Base-by-base conservation (phyloP, 2,797 vertebrate genomes). In the Manis crassicaudata region DNA sequence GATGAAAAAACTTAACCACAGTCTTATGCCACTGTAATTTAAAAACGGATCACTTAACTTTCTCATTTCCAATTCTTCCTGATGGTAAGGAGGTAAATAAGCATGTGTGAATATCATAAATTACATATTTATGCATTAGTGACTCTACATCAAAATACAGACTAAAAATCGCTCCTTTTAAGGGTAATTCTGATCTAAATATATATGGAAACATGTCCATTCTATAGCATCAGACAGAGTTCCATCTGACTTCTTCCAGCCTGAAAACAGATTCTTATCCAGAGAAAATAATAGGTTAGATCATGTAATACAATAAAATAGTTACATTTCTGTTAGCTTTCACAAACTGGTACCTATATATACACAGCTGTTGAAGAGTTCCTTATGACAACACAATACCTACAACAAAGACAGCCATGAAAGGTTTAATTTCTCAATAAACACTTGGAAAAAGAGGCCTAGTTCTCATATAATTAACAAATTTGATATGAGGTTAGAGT, bases 1-100 rank as follows among this genome's bases (percentile, higher is more conserved):
- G 25, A 32, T 75, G 75, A 46, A 70, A 67, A 88, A 86, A 32
- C 18, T 70, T 76, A 70, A 87, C 85, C 37, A 79, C 8, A 84
- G 54, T 43, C 40, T 72, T 67, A 9, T 82, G 32, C 29, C 27
- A 82, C 25, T 86, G 21, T 52, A 85, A 84, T 67, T 37, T 73
- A 65, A 79, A 88, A 77, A 43, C 32, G 43, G 23, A 84, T 10
- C 12, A 67, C 18, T 63, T 54, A 79, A 8, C 60, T 79, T 75
- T 85, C 27, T 37, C 25, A 67, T 85, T 96, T 88, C 85, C n/a
- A 88, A 89, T 60, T 92, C 79, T 81, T 85, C 54, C 68, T 70
- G 35, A 86, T 20, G 11, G 4, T 63, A 89, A 75, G 1, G 35
- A 58, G 6, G 40, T 80, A 83, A 89, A 29, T 67, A 80, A 91